Conservation (phyloP, 2,113 vertebrate genomes). For the Onychostruthus taczanowskii region DNA sequence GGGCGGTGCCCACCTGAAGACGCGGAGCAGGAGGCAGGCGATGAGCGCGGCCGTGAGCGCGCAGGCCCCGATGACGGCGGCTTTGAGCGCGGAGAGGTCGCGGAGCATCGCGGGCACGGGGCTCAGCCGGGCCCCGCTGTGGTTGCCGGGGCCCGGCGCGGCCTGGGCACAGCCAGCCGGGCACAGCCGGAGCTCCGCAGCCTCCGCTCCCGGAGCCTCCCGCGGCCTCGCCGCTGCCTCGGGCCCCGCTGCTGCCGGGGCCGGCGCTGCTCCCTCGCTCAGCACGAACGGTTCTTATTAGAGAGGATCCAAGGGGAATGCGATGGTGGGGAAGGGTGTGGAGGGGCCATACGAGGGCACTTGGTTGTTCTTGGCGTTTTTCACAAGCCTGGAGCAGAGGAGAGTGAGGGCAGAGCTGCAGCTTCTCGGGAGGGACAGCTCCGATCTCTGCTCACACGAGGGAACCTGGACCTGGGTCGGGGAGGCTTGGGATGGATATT, state of each 20-base stretch:
- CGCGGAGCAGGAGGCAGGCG: constrained; percentile 84
- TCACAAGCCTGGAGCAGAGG: too few species aligned
- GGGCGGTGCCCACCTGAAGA: constrained; percentile 81
- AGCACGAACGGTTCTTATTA: accelerated
- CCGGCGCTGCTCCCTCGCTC: too few species aligned
- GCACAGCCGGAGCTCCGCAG: neutral
- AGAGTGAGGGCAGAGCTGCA: neutral
- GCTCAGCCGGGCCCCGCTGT: constrained; percentile 56
- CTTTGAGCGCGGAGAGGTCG: constrained; percentile 86
- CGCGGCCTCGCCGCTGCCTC: neutral
- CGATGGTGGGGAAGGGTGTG: neutral
- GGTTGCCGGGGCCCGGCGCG: constrained; percentile 11
- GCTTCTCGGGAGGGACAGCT: neutral
- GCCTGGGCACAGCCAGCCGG: neutral
- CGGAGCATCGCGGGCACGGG: constrained; percentile 78
- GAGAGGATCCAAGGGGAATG: neutral
- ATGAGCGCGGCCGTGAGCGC: constrained; percentile 82
- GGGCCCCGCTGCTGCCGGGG: neutral
- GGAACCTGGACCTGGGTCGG: neutral
- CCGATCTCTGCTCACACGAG: neutral
- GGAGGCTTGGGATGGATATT: neutral
- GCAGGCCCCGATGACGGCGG: constrained; percentile 83
- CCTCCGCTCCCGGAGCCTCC: neutral
- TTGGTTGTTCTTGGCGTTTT: neutral
- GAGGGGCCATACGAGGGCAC: neutral